Conservation (phyloP, 30 jellyfish, hydroid and myxozoan genomes). For the Catostylus mosaicus region DNA sequence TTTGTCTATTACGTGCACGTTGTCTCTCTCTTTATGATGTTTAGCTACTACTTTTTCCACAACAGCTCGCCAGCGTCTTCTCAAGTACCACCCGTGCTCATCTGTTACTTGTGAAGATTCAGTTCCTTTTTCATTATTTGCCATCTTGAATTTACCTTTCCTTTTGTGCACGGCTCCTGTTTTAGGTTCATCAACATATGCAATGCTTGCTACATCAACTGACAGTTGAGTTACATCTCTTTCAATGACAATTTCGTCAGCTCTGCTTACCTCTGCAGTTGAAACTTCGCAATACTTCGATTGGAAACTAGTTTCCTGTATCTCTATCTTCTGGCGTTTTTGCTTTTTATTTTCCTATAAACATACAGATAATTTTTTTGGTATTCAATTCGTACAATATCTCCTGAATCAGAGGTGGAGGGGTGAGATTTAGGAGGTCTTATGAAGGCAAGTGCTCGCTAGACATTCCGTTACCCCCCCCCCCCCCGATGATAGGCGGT, state of each 20-base stretch:
- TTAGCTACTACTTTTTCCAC: conserved; percentile 23
- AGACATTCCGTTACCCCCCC: too few species aligned
- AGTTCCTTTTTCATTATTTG: background rate
- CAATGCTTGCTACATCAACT: background rate
- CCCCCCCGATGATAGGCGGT: too few species aligned
- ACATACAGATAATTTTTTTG: too few species aligned
- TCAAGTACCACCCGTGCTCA: background rate
- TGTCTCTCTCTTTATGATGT: conserved; percentile 24
- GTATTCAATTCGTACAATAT: too few species aligned
- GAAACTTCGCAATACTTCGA: background rate
- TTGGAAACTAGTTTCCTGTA: background rate
- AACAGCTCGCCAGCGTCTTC: background rate
- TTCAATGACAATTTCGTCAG: background rate
- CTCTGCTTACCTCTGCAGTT: background rate
- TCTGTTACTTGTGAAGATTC: background rate
- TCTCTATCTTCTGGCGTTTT: background rate
- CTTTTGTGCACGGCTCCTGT: background rate
- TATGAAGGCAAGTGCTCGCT: too few species aligned
- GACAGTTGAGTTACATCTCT: background rate
- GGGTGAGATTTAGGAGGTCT: too few species aligned
- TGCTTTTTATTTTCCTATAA: background rate
- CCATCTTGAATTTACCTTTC: background rate
- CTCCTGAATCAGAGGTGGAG: too few species aligned
- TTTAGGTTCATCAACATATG: background rate
- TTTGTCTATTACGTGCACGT: conserved; percentile 61